Conservation (phyloP, 2,888 invertebrate species). For the Caradrina clavipalpis region DNA sequence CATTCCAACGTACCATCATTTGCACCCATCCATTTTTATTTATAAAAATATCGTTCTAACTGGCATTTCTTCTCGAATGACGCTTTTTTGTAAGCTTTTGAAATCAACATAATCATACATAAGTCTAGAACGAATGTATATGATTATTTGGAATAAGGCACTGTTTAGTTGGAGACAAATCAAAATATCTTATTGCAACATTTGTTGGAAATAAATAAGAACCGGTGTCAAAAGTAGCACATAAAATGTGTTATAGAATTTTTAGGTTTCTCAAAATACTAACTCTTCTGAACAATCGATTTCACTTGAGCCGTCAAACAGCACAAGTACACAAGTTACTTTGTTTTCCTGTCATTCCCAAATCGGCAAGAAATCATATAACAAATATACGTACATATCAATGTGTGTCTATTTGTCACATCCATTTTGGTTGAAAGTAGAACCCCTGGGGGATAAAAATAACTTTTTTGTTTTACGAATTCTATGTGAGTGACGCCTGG, state of each 20-base stretch:
- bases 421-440: slow-evolving; percentile 51
- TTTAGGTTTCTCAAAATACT: not conserved
- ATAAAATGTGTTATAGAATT: not conserved
- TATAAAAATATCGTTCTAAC: too few species aligned
- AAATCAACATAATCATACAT: too few species aligned
- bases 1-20: too few species aligned
- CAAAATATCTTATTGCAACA: too few species aligned
- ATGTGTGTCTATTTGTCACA: slow-evolving; percentile 56
- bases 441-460: slow-evolving; percentile 46
- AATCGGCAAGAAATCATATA: slow-evolving; percentile 49
- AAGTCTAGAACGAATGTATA: too few species aligned
- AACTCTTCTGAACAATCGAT: not conserved
- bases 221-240: not conserved
- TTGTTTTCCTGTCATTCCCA: slow-evolving; percentile 38
- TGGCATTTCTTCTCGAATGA: too few species aligned
- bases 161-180: too few species aligned
- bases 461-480: slow-evolving; percentile 58
- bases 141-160: too few species aligned
- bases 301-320: slow-evolving; percentile 18
- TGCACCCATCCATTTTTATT: too few species aligned
- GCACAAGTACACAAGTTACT: slow-evolving; percentile 23
- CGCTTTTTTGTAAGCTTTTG: too few species aligned
- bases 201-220: not conserved
- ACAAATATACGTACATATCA: slow-evolving; percentile 38
- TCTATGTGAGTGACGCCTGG: slow-evolving; percentile 41